phyloP scores from a whole-genome alignment of 2,113 vertebrate species.

The Syngnathoides biaculeatus region DNA sequence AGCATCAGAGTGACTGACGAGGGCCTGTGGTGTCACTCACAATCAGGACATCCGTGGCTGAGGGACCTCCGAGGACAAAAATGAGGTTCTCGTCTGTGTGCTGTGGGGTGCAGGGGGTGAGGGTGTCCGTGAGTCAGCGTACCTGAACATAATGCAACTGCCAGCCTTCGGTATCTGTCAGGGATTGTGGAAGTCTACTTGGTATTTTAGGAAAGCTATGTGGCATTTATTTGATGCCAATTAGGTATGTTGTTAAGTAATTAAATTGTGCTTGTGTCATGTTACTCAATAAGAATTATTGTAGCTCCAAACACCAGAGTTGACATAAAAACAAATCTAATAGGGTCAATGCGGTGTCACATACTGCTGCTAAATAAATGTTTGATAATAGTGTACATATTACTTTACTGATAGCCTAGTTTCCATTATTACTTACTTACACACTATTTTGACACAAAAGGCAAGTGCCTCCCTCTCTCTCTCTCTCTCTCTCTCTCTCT shows the following conservation, averaged over 20 bases:
- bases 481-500: no score
- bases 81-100: constrained; percentile 49
- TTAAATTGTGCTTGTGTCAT: neutral
- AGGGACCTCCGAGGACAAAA: constrained; percentile 36
- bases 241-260: no score
- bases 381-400: no score
- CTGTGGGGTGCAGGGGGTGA: constrained; percentile 30
- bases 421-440: no score
- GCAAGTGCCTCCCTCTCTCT: no score
- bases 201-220: neutral
- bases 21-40: constrained; percentile 62
- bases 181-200: neutral
- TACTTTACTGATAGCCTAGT: no score
- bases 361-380: no score
- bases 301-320: no score
- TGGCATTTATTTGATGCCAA: neutral
- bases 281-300: neutral
- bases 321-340: no score
- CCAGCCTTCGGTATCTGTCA: neutral
- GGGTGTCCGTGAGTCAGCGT: neutral
- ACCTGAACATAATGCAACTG: constrained; percentile 9
- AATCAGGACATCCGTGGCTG: constrained; percentile 58
- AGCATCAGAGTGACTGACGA: constrained; percentile 64
- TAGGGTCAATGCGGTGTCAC: no score
- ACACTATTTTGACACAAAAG: no score